Percentiles rank a stretch among this genome's conserved stretches.
Evolutionary conservation across 2,888 invertebrate species (phyloP).

Genomic region (Strigamia transsilvanica): DNA sequence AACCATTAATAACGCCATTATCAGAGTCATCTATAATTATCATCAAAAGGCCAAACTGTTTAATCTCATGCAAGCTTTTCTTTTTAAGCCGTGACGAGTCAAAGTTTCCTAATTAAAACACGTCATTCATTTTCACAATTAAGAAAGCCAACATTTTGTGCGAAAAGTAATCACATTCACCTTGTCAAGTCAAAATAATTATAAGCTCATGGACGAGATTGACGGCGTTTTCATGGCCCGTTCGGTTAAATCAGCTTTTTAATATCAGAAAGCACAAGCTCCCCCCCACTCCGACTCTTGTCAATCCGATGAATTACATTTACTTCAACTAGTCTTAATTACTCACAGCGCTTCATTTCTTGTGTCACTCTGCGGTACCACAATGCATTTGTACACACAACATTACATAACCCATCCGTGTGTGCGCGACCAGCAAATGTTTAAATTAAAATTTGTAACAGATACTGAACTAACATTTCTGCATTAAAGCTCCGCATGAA

Average conservation of each 20-base stretch:
- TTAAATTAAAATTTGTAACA: too few species aligned
- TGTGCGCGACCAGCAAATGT: too few species aligned
- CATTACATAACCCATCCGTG: too few species aligned
- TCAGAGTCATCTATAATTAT: slow-evolving; percentile 18
- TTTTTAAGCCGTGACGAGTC: slow-evolving; percentile 26
- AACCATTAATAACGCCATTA: slow-evolving; percentile 30
- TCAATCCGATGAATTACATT: background rate
- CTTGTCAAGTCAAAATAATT: slow-evolving; percentile 25
- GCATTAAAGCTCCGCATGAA: too few species aligned
- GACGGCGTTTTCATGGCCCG: slow-evolving; percentile 13
- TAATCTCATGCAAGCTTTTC: slow-evolving; percentile 18
- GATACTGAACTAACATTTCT: too few species aligned
- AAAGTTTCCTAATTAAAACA: slow-evolving; percentile 30
- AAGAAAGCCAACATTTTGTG: slow-evolving; percentile 20
- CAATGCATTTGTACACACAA: too few species aligned
- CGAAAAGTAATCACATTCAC: slow-evolving; percentile 11
- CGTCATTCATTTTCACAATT: slow-evolving; percentile 30
- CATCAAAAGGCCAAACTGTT: slow-evolving; percentile 25
- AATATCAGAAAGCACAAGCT: background rate
- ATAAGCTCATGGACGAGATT: background rate
- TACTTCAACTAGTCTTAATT: background rate
- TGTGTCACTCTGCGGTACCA: too few species aligned
- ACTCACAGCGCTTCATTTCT: too few species aligned
- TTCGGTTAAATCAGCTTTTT: slow-evolving; percentile 11
- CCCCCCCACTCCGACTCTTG: too few species aligned